A percentile compares a stretch with the other conserved stretches of the same genome.
Evolutionary conservation across 1,140 invertebrate genomes (phyloP).

Genomic region (Drosophila mayri): DNA sequence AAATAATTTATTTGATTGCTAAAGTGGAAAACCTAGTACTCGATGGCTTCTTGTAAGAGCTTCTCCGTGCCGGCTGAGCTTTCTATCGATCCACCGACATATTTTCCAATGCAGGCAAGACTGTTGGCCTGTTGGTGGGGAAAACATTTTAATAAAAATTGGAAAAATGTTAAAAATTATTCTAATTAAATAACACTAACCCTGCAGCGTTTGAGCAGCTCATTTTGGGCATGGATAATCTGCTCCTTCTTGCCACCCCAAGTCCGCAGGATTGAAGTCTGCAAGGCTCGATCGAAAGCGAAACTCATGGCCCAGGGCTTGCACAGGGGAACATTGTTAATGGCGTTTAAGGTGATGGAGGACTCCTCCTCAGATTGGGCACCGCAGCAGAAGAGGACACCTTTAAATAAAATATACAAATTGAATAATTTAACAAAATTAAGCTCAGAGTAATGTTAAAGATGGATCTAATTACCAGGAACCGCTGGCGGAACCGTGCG

Average conservation of each 20-base stretch:
- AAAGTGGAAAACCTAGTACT: slow-evolving; percentile 8
- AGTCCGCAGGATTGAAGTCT: slow-evolving; percentile 95
- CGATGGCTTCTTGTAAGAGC: slow-evolving; percentile 30
- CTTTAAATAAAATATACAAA: slow-evolving; percentile 81
- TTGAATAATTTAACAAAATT: not conserved
- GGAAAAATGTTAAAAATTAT: not conserved
- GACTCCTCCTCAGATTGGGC: slow-evolving; percentile 98
- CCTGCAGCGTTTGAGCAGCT: slow-evolving; percentile 96
- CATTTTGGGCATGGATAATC: slow-evolving; percentile 91
- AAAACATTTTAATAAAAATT: not conserved
- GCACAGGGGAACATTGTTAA: slow-evolving; percentile 92
- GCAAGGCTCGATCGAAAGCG: slow-evolving; percentile 95
- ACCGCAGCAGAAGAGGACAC: slow-evolving; percentile 97
- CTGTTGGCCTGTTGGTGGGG: slow-evolving; percentile 48
- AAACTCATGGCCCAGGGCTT: slow-evolving; percentile 98
- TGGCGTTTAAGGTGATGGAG: slow-evolving; percentile 96
- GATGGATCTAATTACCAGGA: slow-evolving; percentile 87
- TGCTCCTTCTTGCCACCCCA: slow-evolving; percentile 97
- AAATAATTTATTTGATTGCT: not conserved
- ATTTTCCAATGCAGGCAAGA: slow-evolving; percentile 70
- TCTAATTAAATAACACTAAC: slow-evolving; percentile 81
- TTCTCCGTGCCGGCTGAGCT: slow-evolving; percentile 48
- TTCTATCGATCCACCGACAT: slow-evolving; percentile 57
- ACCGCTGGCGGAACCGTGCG: slow-evolving; percentile 96
- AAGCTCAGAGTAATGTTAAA: not conserved